Conservation (phyloP, 2,888 invertebrate genomes). For the Notodonta dromedarius region DNA sequence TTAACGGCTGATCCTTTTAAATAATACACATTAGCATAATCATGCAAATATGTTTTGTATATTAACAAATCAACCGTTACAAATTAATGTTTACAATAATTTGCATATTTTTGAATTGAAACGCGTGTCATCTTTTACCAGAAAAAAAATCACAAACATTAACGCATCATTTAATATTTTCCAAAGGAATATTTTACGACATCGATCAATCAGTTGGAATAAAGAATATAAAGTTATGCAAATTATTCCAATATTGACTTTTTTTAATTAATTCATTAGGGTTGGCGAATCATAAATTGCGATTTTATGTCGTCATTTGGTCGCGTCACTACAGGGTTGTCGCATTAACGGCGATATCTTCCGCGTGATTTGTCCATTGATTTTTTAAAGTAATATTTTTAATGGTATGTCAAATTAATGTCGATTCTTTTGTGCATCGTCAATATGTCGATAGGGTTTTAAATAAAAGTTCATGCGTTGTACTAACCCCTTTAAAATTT, state of each 20-base stretch:
- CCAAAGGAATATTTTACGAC: constrained; percentile 65
- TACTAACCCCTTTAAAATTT: constrained; percentile 78
- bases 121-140: constrained; percentile 68
- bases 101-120: constrained; percentile 75
- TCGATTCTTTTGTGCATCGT: constrained; percentile 70
- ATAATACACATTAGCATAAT: constrained; percentile 56
- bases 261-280: constrained; percentile 73
- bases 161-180: constrained; percentile 64
- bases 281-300: constrained; percentile 64
- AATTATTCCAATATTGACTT: constrained; percentile 51
- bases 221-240: constrained; percentile 60
- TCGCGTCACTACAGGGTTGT: constrained; percentile 39
- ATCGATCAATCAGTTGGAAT: constrained; percentile 71
- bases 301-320: constrained; percentile 63
- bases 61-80: constrained; percentile 83
- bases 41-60: constrained; percentile 70
- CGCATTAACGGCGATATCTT: constrained; percentile 72
- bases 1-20: constrained; percentile 50
- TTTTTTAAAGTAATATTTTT: constrained; percentile 79
- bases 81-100: constrained; percentile 81
- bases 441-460: constrained; percentile 80
- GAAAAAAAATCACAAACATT: constrained; percentile 51
- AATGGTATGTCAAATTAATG: constrained; percentile 83
- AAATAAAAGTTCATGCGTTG: constrained; percentile 60
- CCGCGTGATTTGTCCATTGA: constrained; percentile 67